phyloP scores from a whole-genome alignment of 2,888 invertebrate genomes.

The Xanthorhoe designata region DNA sequence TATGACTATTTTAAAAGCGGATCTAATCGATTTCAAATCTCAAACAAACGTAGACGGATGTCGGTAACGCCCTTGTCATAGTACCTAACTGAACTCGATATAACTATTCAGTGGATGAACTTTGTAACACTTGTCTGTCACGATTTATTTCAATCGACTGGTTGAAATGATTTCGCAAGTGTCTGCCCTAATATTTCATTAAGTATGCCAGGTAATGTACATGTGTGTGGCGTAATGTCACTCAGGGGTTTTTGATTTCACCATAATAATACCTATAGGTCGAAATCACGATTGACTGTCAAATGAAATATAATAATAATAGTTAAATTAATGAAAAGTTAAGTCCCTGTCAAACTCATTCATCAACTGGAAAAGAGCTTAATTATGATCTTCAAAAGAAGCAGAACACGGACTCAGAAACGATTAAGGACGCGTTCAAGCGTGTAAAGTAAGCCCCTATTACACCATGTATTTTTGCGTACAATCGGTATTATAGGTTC shows the following conservation, averaged over 20 bases:
- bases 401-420: no score
- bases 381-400: no score
- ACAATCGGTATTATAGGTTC: not conserved
- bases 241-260: no score
- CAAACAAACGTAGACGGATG: constrained; percentile 72
- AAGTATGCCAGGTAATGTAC: not conserved
- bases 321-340: no score
- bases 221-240: no score
- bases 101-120: constrained; percentile 48
- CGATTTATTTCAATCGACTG: constrained; percentile 41
- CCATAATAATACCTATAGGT: no score
- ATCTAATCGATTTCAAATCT: constrained; percentile 75
- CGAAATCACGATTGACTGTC: no score
- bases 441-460: no score
- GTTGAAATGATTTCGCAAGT: constrained; percentile 39
- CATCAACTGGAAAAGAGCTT: no score
- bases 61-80: constrained; percentile 77
- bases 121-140: constrained; percentile 45
- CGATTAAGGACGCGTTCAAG: no score
- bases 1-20: constrained; percentile 76
- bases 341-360: no score
- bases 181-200: constrained; percentile 35
- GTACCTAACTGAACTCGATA: constrained; percentile 35
- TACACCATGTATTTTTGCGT: not conserved
- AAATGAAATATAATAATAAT: no score